phyloP scores from a whole-genome alignment of 2,797 vertebrate genomes.

The Sylvilagus floridanus region DNA sequence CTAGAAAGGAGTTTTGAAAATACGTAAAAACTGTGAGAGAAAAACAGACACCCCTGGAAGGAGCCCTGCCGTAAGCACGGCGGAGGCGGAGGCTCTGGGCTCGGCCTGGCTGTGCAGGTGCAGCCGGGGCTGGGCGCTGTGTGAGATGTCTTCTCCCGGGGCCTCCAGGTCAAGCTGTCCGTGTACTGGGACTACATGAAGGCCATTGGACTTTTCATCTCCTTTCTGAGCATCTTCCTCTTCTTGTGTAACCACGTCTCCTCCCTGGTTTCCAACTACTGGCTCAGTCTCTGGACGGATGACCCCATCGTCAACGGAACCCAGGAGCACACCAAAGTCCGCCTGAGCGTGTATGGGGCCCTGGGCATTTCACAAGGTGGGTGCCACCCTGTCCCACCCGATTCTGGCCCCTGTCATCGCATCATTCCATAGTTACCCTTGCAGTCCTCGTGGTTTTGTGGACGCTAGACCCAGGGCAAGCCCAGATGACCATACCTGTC shows the following conservation, averaged over 20 bases:
- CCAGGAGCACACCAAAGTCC: conserved; percentile 90
- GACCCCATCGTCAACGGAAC: conserved; percentile 96
- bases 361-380: conserved; percentile 95
- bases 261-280: conserved; percentile 95
- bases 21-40: not conserved
- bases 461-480: not conserved
- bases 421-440: not conserved
- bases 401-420: accelerated
- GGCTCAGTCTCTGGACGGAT: conserved; percentile 98
- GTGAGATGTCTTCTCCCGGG: not conserved
- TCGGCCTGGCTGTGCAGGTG: too few species aligned
- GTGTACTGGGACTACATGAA: conserved; percentile 98
- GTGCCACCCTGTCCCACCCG: not conserved
- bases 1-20: not conserved
- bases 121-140: accelerated
- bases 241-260: conserved; percentile 93
- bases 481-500: not conserved
- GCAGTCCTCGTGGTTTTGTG: not conserved
- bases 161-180: conserved; percentile 92
- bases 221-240: conserved; percentile 92
- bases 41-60: accelerated
- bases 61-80: not conserved
- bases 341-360: conserved; percentile 93
- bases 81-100: too few species aligned
- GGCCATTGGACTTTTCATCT: conserved; percentile 93